Conservation (phyloP, 2,888 invertebrate genomes). For the Hyles lineata region DNA sequence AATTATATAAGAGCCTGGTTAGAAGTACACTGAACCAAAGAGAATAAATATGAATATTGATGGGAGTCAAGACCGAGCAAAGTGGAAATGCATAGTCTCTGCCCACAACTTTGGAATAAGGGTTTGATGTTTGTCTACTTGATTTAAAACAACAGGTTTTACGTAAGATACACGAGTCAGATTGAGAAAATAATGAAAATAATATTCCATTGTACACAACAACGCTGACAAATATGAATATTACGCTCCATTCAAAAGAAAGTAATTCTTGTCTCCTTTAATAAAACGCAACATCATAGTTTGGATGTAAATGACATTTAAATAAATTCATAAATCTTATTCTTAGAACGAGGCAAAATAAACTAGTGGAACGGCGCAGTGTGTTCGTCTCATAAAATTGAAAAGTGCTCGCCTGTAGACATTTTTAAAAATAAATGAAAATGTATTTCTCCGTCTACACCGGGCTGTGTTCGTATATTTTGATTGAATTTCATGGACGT, state of each 20-base stretch:
- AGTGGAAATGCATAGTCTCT: too few species aligned
- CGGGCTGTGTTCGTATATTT: constrained; percentile 23
- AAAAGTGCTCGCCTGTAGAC: constrained; percentile 28
- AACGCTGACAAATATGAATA: too few species aligned
- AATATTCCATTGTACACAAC: too few species aligned
- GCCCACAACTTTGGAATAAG: too few species aligned
- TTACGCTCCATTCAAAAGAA: background rate
- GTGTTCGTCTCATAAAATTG: constrained; percentile 18
- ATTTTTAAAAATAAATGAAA: constrained; percentile 33
- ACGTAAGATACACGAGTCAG: too few species aligned
- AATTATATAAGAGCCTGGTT: too few species aligned
- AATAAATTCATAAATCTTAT: constrained; percentile 18
- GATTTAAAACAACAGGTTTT: too few species aligned
- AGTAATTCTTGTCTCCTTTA: background rate
- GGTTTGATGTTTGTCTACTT: too few species aligned
- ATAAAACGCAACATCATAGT: constrained; percentile 4
- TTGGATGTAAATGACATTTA: constrained; percentile 14
- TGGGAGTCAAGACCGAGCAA: too few species aligned
- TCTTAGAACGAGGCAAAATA: constrained; percentile 5
- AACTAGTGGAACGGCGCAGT: background rate
- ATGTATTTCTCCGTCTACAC: background rate
- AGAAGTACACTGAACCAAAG: too few species aligned
- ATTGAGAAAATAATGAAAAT: too few species aligned
- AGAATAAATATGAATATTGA: too few species aligned
- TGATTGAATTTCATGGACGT: constrained; percentile 14